Evolutionary conservation across 2,113 vertebrate genomes (phyloP).

Genomic region (Lepus timidus): DNA sequence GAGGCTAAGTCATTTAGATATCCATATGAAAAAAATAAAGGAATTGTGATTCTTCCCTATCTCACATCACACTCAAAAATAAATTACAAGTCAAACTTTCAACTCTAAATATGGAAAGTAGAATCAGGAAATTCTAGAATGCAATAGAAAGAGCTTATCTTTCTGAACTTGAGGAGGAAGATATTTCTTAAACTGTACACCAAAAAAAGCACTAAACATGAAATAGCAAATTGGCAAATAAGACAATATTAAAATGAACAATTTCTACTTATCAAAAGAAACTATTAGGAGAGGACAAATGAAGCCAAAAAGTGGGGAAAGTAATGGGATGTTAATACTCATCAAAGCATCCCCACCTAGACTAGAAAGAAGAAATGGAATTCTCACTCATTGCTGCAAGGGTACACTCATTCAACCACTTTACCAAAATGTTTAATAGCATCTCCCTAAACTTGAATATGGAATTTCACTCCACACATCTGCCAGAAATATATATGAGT

Average conservation of each 20-base stretch:
- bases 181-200: neutral
- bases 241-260: neutral
- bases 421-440: neutral
- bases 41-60: neutral
- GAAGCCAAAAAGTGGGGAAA: neutral
- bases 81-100: neutral
- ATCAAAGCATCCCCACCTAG: neutral
- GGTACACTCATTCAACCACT: neutral
- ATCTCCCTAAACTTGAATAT: neutral
- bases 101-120: neutral
- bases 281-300: neutral
- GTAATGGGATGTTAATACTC: neutral
- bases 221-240: neutral
- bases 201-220: neutral
- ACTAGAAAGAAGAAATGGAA: neutral
- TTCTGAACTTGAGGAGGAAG: neutral
- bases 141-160: neutral
- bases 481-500: neutral
- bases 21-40: neutral
- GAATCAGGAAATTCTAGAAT: neutral
- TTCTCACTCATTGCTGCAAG: neutral
- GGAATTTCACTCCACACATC: neutral
- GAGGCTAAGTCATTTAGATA: neutral
- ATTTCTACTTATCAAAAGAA: neutral
- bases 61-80: neutral